Base-by-base conservation (phyloP, 2,888 invertebrate genomes). In the Campopleginae sp. region DNA sequence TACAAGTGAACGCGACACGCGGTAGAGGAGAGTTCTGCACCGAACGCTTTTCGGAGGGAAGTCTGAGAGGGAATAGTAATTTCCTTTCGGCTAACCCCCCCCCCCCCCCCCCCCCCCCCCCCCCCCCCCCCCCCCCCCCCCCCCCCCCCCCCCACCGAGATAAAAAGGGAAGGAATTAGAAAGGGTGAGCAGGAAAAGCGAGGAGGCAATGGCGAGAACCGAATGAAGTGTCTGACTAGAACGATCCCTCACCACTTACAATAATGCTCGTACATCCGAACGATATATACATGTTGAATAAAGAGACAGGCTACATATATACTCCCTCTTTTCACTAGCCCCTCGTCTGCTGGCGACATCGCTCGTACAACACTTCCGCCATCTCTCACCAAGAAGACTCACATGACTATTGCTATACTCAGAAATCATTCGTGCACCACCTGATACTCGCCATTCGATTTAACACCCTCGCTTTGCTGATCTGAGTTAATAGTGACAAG, bases 241-340 rank as follows among this genome's bases (percentile, higher is more conserved):
- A 81, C 86, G 84, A 85, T 84, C 86, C 86, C 89, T 86, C 88
- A 83, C 88, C 89, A 89, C 89, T 89, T 87, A 88, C 88, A 87
- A 87, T 90, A 89, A 90, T 88, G 87, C 88, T 89, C 87, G 87
- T 86, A 85, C 84, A 68, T 71, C 71, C 27, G 10, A 54, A 38
- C 78, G n/a, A 44, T 78, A 44, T 78, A 54, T 54, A 54, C 27
- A 27, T 54, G 27, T 54, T 54, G 12, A 23, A 12, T 54, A 23
- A 23, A 54, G 54, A 54, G 54, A 54, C 54, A 23, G 54, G 3
- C 10, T 54, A 66, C 44, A 27, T 54, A 68, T 70, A 68, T 68
- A 68, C 44, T 10, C 33, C n/a, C n/a, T 31, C 31, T 48, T 58
- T 78, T 66, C 78, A 51, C 44, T 38, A 27, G 68, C 27, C 46